These are phyloP conservation scores for Perodicticus potto DNA, from an alignment of 2,797 vertebrate species.

Conservation along the genomic window DNA sequence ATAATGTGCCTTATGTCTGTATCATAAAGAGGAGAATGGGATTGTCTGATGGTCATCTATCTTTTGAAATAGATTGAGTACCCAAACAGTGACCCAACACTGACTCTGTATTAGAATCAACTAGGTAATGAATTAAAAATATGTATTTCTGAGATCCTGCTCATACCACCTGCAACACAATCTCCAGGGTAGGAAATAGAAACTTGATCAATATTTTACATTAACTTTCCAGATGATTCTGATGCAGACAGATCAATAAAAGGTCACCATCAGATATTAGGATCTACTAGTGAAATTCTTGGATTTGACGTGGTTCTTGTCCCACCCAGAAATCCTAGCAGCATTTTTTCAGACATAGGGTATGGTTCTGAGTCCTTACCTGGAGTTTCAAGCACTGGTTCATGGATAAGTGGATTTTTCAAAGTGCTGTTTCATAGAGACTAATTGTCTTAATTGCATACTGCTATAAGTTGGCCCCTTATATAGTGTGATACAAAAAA, in stretches of 20 bases:
- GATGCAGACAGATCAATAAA: not conserved
- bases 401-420: not conserved
- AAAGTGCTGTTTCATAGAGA: not conserved
- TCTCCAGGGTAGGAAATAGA: not conserved
- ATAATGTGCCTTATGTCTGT: not conserved
- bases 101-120: not conserved
- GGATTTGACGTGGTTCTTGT: not conserved
- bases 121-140: not conserved
- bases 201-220: not conserved
- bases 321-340: not conserved
- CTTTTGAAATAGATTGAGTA: not conserved
- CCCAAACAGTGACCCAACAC: not conserved
- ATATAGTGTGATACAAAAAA: not conserved
- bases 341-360: not conserved
- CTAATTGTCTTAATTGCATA: not conserved
- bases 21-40: not conserved
- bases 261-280: not conserved
- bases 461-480: not conserved
- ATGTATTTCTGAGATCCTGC: not conserved
- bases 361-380: not conserved
- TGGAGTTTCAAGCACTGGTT: not conserved
- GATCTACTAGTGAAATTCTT: not conserved
- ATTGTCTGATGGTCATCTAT: not conserved
- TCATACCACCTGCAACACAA: not conserved
- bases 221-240: not conserved